Evolutionary conservation across 2,888 invertebrate genomes (phyloP).

Genomic region (Ethmia dodecea): DNA sequence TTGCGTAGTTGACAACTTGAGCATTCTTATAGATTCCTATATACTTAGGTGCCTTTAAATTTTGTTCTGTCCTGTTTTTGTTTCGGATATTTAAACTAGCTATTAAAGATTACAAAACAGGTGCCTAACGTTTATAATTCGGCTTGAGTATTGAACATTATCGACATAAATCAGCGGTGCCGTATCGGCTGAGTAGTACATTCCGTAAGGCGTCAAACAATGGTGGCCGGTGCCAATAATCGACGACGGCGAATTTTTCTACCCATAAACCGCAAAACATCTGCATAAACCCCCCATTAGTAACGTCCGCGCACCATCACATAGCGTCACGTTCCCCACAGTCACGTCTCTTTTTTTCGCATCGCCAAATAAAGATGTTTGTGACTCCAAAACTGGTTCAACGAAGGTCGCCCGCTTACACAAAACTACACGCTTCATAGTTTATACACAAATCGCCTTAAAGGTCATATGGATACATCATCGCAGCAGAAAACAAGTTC

Average conservation of each 20-base stretch:
- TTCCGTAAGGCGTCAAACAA: slow-evolving; percentile 7
- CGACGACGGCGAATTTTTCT: slow-evolving; percentile 11
- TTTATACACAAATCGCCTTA: not conserved
- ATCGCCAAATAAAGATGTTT: slow-evolving; percentile 47
- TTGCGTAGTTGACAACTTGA: too few species aligned
- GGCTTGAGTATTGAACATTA: not conserved
- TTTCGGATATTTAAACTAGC: too few species aligned
- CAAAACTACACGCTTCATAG: not conserved
- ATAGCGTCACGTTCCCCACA: slow-evolving; percentile 17
- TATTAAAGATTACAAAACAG: too few species aligned
- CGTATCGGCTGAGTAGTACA: not conserved
- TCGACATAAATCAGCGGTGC: not conserved
- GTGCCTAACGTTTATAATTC: too few species aligned
- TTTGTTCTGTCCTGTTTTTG: too few species aligned
- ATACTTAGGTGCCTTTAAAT: too few species aligned
- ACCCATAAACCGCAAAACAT: slow-evolving; percentile 14
- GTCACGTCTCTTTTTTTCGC: slow-evolving; percentile 51
- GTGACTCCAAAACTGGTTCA: slow-evolving; percentile 47
- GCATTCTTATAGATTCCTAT: too few species aligned
- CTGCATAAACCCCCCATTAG: slow-evolving; percentile 20
- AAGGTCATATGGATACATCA: slow-evolving; percentile 8
- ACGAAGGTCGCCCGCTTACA: slow-evolving; percentile 50
- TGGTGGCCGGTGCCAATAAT: slow-evolving; percentile 11
- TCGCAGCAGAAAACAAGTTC: slow-evolving; percentile 2
- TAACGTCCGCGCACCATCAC: slow-evolving; percentile 13